Evolutionary conservation across 2,113 vertebrate genomes (phyloP), one percentile per base, ranked within the genome.

Genomic region (Lethenteron camtschaticum): DNA sequence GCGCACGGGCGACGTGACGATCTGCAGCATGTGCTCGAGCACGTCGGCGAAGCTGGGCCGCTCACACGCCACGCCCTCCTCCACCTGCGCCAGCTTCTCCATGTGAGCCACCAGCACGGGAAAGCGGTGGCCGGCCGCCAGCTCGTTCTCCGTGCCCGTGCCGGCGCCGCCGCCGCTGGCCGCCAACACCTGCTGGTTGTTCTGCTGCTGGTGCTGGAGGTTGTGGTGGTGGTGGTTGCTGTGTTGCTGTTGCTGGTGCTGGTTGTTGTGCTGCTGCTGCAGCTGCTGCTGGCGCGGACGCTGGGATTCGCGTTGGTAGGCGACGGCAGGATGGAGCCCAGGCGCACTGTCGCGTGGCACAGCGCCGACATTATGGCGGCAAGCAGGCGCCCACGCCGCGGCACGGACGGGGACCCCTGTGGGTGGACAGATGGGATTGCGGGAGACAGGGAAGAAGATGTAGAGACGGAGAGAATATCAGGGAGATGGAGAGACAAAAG

Each of bases 331-430:
- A 99, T 95, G 56, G 94, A 96, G 3, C 89, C 96, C 76, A 99
- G 79, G 75, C 92, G 96, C 7, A 96, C 90, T 0, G 90, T 96
- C 0, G 92, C 94, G 75, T 96, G 89, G 77, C 94, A 96, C 16
- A 99, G 81, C 5, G 94, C 94, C 10, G 94, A 99, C 94, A 99
- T 99, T 2, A 99, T 90, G 1, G 94, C 94, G 16, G 94, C 94
- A 66, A 99, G 83, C 58, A 99, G 84, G 0, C 94, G 84, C 60
- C 94, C 96, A 71, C 90, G 96, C 56, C 90, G 96, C 1, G 92
- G 95, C 73, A 91, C 92, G 71, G 96, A 96, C 76, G 96, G 96
- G 14, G 94, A 91, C 75, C 96, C 94, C 91, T 99, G 69, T 57
- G 74, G 71, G 16, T 72, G 18, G 12, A 57, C 12, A 71, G 12